Conservation (phyloP, 2,113 vertebrate genomes). For the Myotis brandtii region DNA sequence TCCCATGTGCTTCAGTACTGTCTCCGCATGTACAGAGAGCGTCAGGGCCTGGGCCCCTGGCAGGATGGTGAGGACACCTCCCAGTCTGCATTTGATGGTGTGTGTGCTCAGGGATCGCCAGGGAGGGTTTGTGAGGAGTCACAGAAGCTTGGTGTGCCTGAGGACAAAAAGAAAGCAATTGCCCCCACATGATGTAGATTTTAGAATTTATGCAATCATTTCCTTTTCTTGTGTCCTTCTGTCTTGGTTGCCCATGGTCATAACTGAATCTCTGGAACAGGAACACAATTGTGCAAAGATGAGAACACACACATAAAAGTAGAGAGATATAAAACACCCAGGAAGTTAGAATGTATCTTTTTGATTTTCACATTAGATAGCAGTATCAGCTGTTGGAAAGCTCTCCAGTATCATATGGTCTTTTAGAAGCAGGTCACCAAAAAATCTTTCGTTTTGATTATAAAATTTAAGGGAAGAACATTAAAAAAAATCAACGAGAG, state of each 20-base stretch:
- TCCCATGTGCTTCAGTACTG: neutral
- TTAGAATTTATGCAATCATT: slow-evolving; percentile 11
- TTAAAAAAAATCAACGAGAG: neutral
- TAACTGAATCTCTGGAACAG: slow-evolving; percentile 13
- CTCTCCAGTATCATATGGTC: neutral
- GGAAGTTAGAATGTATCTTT: neutral
- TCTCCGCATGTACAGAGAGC: neutral
- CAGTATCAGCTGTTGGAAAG: neutral
- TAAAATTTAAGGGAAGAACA: slow-evolving; percentile 30
- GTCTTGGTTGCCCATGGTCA: neutral
- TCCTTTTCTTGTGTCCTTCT: neutral
- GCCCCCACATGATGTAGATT: neutral
- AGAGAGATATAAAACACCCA: neutral
- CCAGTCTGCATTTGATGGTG: neutral
- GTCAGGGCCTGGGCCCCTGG: neutral
- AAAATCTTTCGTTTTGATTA: neutral
- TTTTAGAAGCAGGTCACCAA: neutral
- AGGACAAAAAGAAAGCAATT: neutral
- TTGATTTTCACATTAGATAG: neutral
- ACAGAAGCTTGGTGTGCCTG: neutral
- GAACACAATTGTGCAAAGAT: neutral
- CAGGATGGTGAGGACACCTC: neutral
- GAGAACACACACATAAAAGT: neutral
- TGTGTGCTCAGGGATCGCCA: neutral
- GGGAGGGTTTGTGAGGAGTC: neutral